These are phyloP conservation scores for Corythoichthys haematopterus DNA, from an alignment of 2,113 vertebrate genomes.

Conservation along the genomic window DNA sequence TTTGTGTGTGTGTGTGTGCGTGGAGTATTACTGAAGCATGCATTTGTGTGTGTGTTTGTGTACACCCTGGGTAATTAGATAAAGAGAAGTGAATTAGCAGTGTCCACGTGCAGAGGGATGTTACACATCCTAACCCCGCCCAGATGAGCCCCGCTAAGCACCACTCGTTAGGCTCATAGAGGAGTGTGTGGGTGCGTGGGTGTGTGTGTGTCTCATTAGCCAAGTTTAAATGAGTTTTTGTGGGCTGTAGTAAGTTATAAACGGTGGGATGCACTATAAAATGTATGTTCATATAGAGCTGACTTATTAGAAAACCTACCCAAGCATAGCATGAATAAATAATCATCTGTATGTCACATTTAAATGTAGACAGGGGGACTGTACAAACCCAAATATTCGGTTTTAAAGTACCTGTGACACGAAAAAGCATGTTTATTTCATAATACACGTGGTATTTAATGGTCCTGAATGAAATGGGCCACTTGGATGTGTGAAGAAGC, in stretches of 20 bases:
- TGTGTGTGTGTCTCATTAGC: conserved; percentile 31
- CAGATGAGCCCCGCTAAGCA: conserved; percentile 86
- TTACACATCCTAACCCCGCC: conserved; percentile 78
- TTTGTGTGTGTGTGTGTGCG: conserved; percentile 29
- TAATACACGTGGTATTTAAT: too few relatives aligned
- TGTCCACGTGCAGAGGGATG: conserved; percentile 83
- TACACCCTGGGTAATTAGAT: conserved; percentile 84
- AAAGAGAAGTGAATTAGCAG: conserved; percentile 89
- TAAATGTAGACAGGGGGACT: background rate
- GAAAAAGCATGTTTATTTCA: too few relatives aligned
- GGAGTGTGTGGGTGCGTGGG: conserved; percentile 16
- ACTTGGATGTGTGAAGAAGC: too few relatives aligned
- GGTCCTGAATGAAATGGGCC: too few relatives aligned
- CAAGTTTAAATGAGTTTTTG: conserved; percentile 41
- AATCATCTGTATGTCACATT: background rate
- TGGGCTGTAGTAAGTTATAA: conserved; percentile 41
- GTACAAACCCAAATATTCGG: too few relatives aligned
- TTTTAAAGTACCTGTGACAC: too few relatives aligned
- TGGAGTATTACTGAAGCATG: conserved; percentile 43
- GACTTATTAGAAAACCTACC: background rate
- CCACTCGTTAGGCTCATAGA: conserved; percentile 78
- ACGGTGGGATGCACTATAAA: conserved; percentile 40
- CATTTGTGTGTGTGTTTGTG: conserved; percentile 56
- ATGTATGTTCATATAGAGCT: background rate
- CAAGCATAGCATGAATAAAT: background rate